Base-by-base conservation (phyloP, 64 coral and sea anemone genomes). In the Orbicella faveolata region DNA sequence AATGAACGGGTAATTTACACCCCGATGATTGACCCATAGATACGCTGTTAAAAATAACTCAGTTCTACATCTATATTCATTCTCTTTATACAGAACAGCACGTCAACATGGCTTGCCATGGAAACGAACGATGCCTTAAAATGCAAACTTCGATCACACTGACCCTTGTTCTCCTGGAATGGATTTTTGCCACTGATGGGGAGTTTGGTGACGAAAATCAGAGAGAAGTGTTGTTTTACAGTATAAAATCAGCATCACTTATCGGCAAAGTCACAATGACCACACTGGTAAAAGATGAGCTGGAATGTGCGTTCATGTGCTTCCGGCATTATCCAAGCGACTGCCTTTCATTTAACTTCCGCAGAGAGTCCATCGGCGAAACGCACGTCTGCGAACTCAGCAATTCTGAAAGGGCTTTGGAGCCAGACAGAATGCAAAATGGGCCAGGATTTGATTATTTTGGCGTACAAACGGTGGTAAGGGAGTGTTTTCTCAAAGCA, bases 321-420 rank as follows among this genome's bases (percentile, higher is more conserved):
- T 63, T 63, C 15, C 54, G 57, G 3, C 0, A 18, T 2, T 57
- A 34, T 81, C 57, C 54, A 36, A 30, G n/a, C n/a, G 35, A n/a
- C 6, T 81, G 79, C 33, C 33, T 81, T 36, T 81, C 79, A 15
- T 81, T 81, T 14, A 81, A 81, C 79, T 81, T 81, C 63, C 25
- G 79, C 19, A 25, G 54, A 0, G 17, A 33, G 3, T 57, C 57
- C 1, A 35, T 15, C 12, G 15, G 25, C 35, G 15, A 35, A 34
- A 62, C 34, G 26, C 54, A 36, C 14, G 63, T n/a, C 21, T 81
- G 79, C 59, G 79, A 81, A 63, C 79, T 81, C 23, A 81, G 79
- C 54, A 81, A 81, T 64, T 81, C 79, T 63, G 79, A 81, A 63
- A 61, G 54, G 13, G 57, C 26, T 34, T 34, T 81, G 6, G 79